These are phyloP conservation scores for Periophthalmus magnuspinnatus DNA, from an alignment of 2,797 vertebrate genomes.

Conservation along the genomic window DNA sequence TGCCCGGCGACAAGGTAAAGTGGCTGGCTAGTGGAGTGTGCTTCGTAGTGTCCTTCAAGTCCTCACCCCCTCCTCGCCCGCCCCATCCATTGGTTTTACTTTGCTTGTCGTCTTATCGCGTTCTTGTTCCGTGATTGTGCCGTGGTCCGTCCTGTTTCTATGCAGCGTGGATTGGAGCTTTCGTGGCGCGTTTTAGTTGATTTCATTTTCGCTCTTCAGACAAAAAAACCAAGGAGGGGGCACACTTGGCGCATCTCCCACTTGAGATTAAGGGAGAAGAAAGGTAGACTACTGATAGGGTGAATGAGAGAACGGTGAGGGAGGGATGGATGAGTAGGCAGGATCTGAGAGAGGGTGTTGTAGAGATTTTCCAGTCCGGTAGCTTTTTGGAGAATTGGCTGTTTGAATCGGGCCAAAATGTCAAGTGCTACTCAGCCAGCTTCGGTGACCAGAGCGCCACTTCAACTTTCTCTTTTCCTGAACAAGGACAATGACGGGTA, in stretches of 20 bases:
- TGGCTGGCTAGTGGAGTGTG: conserved; percentile 32
- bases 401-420: conserved; percentile 79
- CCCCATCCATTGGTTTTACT: conserved; percentile 46
- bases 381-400: conserved; percentile 71
- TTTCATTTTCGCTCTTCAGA: conserved; percentile 36
- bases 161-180: conserved; percentile 53
- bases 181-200: conserved; percentile 47
- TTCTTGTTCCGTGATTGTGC: conserved; percentile 64
- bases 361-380: conserved; percentile 68
- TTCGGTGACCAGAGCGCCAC: conserved; percentile 66
- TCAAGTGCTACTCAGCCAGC: conserved; percentile 76
- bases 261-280: conserved; percentile 42
- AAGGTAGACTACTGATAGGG: conserved; percentile 39
- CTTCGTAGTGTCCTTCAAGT: conserved; percentile 50
- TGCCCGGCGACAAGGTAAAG: conserved; percentile 51
- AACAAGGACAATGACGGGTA: conserved; percentile 68
- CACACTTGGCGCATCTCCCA: conserved; percentile 42
- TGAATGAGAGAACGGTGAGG: conserved; percentile 34
- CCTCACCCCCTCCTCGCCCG: conserved; percentile 14
- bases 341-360: conserved; percentile 43
- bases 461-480: conserved; percentile 41
- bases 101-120: conserved; percentile 64
- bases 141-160: conserved; percentile 59
- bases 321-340: conserved; percentile 44
- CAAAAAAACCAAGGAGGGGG: conserved; percentile 13